These are phyloP conservation scores for Ornithorhynchus anatinus DNA, from an alignment of 2,113 vertebrate species.

Conservation along the genomic window DNA sequence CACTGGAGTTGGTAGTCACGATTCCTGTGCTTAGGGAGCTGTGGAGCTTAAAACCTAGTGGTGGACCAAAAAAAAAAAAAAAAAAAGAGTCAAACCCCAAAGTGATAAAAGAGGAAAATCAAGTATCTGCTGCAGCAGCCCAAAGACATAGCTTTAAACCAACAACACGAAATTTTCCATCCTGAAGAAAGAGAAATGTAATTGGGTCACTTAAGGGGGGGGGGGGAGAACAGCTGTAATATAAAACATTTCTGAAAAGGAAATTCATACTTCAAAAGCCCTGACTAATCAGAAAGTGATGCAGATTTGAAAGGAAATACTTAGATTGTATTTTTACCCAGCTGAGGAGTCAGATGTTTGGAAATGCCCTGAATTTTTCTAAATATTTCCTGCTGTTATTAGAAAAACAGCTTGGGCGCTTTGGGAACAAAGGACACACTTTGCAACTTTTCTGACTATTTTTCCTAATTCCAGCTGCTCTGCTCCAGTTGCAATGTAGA, in stretches of 20 bases:
- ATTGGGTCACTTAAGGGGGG: constrained; percentile 41
- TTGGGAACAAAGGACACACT: background rate
- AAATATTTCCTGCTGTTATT: constrained; percentile 52
- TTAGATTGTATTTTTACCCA: constrained; percentile 64
- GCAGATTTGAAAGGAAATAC: constrained; percentile 69
- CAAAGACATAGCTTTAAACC: constrained; percentile 34
- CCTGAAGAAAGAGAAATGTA: constrained; percentile 52
- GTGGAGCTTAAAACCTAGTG: background rate
- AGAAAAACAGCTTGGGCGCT: constrained; percentile 21
- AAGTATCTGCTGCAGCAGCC: constrained; percentile 11
- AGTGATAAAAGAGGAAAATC: constrained; percentile 10
- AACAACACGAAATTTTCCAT: constrained; percentile 44
- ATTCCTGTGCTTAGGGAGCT: background rate
- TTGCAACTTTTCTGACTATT: background rate
- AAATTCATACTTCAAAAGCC: constrained; percentile 51
- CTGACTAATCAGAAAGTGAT: constrained; percentile 64
- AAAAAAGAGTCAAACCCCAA: constrained; percentile 24
- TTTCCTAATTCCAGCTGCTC: background rate
- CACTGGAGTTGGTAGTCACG: background rate
- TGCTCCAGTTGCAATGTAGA: background rate
- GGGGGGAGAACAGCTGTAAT: constrained; percentile 55
- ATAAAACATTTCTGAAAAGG: constrained; percentile 58
- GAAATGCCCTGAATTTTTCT: constrained; percentile 60
- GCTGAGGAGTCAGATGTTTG: constrained; percentile 65
- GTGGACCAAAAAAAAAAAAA: constrained; percentile 2